Base-by-base conservation (phyloP, 2,888 invertebrate species). In the Thelaira solivaga region DNA sequence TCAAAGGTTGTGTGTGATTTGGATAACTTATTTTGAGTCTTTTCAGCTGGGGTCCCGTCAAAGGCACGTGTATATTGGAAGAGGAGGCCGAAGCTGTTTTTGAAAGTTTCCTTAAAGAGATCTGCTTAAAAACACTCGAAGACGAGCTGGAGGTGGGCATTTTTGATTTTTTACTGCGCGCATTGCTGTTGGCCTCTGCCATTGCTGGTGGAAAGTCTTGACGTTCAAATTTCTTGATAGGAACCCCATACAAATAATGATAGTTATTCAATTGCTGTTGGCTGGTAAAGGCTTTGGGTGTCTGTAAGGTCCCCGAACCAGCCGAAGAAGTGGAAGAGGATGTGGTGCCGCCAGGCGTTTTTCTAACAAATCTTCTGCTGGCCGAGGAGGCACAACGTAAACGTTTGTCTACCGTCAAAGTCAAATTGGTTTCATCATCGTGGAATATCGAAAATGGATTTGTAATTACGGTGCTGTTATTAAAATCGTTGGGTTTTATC, bases 361-460 rank as follows among this genome's bases (percentile, higher is more conserved):
- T 78, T 18, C 68, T 49, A 0, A 18, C 1, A 20, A 78, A 5
- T 51, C 74, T 53, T 4, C 71, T 18, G 16, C 79, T 76, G 8
- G 71, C 72, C 49, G 80, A 82, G 0, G 81, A 82, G n/a, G 84
- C 84, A 41, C 81, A 81, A 8, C 86, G 82, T 20, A 85, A 79
- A 0, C 85, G 82, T 1, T 85, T 82, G 51, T 86, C 86, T 0
- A 86, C 85, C 45, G 82, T 84, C 0, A 86, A 76, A 2, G 85
- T 85, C 11, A 86, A 82, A 11, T 85, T 83, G 1, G 73, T 55
- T 22, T 80, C 80, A 39, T 81, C 80, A 31, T 89, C 89, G 68
- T 87, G 87, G 41, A 86, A 87, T 31, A 86, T 88, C 49, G 88
- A 88, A 79, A 89, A 89, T 24, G 89, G 89, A 82, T 89, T 89